These are phyloP conservation scores for Smutsia temminckii DNA, from an alignment of 2,797 vertebrate species.

Conservation along the genomic window DNA sequence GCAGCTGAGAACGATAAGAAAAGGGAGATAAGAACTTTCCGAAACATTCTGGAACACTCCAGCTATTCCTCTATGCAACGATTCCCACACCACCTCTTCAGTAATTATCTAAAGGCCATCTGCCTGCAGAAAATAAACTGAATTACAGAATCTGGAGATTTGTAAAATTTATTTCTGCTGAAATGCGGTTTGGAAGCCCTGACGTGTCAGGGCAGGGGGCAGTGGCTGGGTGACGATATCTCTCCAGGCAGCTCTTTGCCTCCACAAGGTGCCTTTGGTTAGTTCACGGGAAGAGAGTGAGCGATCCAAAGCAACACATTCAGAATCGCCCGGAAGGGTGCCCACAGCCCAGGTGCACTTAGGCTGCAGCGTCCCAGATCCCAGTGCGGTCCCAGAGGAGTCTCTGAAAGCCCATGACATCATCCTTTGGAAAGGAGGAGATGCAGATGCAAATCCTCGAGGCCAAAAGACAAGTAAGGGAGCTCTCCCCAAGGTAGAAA, in stretches of 20 bases:
- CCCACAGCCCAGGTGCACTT: not conserved
- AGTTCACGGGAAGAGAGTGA: not conserved
- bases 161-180: not conserved
- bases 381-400: not conserved
- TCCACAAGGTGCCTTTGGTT: not conserved
- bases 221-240: accelerated
- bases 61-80: not conserved
- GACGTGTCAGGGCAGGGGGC: not conserved
- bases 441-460: conserved; percentile 49
- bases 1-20: not conserved
- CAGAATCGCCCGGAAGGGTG: accelerated
- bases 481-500: conserved; percentile 32
- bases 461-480: not conserved
- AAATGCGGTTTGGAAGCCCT: not conserved
- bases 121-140: not conserved
- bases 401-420: not conserved
- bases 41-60: conserved; percentile 35
- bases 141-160: not conserved
- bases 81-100: not conserved
- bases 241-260: not conserved
- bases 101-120: not conserved
- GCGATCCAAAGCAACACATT: not conserved
- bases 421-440: conserved; percentile 50
- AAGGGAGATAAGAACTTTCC: not conserved
- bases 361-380: not conserved